Evolutionary conservation across 2,113 vertebrate genomes (phyloP).

Genomic region (Atlantisia rogersi): DNA sequence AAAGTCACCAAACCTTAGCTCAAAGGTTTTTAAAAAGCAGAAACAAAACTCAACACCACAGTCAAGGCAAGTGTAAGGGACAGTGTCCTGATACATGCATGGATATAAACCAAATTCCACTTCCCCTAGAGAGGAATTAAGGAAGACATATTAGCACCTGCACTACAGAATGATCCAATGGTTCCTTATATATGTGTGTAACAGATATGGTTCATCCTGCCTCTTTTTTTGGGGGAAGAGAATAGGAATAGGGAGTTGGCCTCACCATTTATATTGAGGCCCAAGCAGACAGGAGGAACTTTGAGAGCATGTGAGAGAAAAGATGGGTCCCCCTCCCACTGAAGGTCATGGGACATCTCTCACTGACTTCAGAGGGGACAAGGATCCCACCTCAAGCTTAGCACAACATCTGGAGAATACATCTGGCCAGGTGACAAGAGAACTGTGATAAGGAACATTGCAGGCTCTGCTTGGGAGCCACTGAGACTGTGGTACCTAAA

Average conservation of each 20-base stretch:
- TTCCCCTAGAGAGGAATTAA: neutral
- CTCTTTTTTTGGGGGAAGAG: neutral
- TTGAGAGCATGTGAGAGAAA: neutral
- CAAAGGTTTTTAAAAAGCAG: neutral
- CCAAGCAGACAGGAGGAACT: neutral
- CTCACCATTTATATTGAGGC: neutral
- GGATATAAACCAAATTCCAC: neutral
- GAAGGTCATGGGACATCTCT: neutral
- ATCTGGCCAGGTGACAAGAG: neutral
- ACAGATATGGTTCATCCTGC: neutral
- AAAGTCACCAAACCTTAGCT: neutral
- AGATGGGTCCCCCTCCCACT: neutral
- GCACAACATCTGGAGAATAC: neutral
- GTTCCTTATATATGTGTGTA: neutral
- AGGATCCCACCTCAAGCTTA: neutral
- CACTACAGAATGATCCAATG: accelerated
- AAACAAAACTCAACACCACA: no score
- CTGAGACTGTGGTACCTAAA: neutral
- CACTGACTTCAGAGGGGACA: neutral
- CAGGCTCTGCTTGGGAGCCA: neutral
- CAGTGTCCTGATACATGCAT: neutral
- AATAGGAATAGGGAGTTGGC: neutral
- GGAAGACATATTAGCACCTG: neutral
- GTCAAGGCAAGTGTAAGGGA: neutral
- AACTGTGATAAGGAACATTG: neutral